Evolutionary conservation across 1,140 invertebrate genomes (phyloP).

Genomic region (Ectropis grisescens): DNA sequence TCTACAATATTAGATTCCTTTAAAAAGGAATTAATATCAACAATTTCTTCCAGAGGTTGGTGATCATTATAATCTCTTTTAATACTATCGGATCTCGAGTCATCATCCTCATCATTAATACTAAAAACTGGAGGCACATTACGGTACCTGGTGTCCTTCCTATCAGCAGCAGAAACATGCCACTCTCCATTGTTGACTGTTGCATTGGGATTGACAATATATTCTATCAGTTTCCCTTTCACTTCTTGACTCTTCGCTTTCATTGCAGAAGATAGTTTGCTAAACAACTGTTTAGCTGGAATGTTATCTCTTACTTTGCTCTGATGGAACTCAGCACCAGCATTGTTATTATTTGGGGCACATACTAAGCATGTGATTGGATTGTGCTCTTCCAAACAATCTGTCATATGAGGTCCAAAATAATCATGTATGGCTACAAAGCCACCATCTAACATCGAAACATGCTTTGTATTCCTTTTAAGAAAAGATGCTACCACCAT

Average conservation of each 20-base stretch:
- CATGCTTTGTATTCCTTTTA: slow-evolving; percentile 93
- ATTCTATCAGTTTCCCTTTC: slow-evolving; percentile 93
- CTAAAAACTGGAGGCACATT: slow-evolving; percentile 94
- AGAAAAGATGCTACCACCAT: slow-evolving; percentile 99
- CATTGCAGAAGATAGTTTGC: slow-evolving; percentile 84
- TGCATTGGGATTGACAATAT: slow-evolving; percentile 89
- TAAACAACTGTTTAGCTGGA: slow-evolving; percentile 77
- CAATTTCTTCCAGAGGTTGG: slow-evolving; percentile 48
- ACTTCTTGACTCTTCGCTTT: slow-evolving; percentile 93
- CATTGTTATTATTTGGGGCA: slow-evolving; percentile 70
- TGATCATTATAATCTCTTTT: slow-evolving; percentile 30
- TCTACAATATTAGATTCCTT: slow-evolving; percentile 88
- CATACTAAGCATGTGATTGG: slow-evolving; percentile 85
- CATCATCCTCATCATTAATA: slow-evolving; percentile 93
- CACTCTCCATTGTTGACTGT: slow-evolving; percentile 72
- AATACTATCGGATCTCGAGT: slow-evolving; percentile 48
- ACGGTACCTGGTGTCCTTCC: slow-evolving; percentile 88
- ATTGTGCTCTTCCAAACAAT: slow-evolving; percentile 87
- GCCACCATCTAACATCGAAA: slow-evolving; percentile 93
- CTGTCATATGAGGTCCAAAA: slow-evolving; percentile 83
- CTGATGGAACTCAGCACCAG: slow-evolving; percentile 35
- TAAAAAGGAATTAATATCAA: slow-evolving; percentile 74
- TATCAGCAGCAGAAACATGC: slow-evolving; percentile 86
- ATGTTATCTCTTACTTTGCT: slow-evolving; percentile 45
- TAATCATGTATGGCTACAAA: slow-evolving; percentile 92